phyloP scores from a whole-genome alignment of 1,140 invertebrate species.

The Hyposmocoma kahamanoa region DNA sequence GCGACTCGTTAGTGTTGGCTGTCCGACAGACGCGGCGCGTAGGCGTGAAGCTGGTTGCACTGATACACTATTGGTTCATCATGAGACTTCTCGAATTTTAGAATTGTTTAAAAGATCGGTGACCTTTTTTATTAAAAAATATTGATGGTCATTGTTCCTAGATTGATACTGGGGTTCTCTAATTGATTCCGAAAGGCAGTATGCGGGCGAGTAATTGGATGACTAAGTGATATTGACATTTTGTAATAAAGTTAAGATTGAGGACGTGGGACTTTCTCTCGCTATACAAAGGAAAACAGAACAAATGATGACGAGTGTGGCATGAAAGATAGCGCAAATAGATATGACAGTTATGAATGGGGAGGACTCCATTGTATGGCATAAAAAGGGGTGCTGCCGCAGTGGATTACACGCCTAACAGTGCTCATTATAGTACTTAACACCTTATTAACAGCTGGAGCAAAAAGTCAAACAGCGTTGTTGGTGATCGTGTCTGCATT shows the following conservation, averaged over 20 bases:
- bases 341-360: constrained; percentile 22
- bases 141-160: constrained; percentile 5
- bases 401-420: constrained; percentile 48
- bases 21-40: constrained; percentile 21
- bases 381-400: constrained; percentile 30
- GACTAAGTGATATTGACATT: constrained; percentile 44
- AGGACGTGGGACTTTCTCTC: constrained; percentile 18
- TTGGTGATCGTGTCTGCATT: constrained; percentile 21
- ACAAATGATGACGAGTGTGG: constrained; percentile 9
- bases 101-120: too few relatives aligned
- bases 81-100: too few relatives aligned
- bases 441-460: constrained; percentile 41
- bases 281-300: constrained; percentile 13
- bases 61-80: constrained; percentile 3
- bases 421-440: constrained; percentile 41
- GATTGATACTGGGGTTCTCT: constrained; percentile 16
- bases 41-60: constrained; percentile 16
- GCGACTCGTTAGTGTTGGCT: constrained; percentile 58
- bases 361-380: constrained; percentile 24
- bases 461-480: constrained; percentile 38
- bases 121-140: too few relatives aligned
- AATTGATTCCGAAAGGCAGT: constrained; percentile 36
- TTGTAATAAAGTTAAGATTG: constrained; percentile 14
- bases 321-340: constrained; percentile 9
- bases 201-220: constrained; percentile 47